Conservation (phyloP, 2,888 invertebrate genomes). For the Eupithecia centaureata region DNA sequence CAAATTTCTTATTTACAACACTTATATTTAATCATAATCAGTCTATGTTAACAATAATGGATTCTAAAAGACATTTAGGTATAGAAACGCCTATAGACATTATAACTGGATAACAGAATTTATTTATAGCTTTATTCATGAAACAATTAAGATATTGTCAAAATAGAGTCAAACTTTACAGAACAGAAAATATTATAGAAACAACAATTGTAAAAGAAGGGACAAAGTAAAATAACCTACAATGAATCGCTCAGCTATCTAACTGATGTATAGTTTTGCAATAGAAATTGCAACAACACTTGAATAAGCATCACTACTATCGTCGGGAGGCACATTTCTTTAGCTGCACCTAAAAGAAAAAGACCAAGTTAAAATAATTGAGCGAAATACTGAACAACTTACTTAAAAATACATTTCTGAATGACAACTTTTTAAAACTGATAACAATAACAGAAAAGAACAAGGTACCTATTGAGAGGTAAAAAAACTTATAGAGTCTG, state of each 20-base stretch:
- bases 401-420: too few species aligned
- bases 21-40: constrained; percentile 69
- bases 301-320: constrained; percentile 69
- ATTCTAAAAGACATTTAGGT: constrained; percentile 33
- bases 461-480: too few species aligned
- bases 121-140: constrained; percentile 32
- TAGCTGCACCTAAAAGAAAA: constrained; percentile 61
- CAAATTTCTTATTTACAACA: constrained; percentile 59
- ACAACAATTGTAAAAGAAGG: background rate
- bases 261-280: constrained; percentile 69
- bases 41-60: constrained; percentile 71
- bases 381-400: background rate
- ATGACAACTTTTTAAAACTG: too few species aligned
- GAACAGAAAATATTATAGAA: background rate
- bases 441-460: too few species aligned
- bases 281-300: constrained; percentile 65
- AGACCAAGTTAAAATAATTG: background rate
- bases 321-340: constrained; percentile 69
- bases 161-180: constrained; percentile 21
- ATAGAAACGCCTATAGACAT: constrained; percentile 35
- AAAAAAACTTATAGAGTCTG: too few species aligned
- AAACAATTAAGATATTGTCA: constrained; percentile 38
- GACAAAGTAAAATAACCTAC: background rate
- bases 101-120: constrained; percentile 31
- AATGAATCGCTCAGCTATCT: constrained; percentile 65